These are phyloP conservation scores for Myrmecophaga tridactyla DNA, from an alignment of 2,113 vertebrate species.

Conservation along the genomic window DNA sequence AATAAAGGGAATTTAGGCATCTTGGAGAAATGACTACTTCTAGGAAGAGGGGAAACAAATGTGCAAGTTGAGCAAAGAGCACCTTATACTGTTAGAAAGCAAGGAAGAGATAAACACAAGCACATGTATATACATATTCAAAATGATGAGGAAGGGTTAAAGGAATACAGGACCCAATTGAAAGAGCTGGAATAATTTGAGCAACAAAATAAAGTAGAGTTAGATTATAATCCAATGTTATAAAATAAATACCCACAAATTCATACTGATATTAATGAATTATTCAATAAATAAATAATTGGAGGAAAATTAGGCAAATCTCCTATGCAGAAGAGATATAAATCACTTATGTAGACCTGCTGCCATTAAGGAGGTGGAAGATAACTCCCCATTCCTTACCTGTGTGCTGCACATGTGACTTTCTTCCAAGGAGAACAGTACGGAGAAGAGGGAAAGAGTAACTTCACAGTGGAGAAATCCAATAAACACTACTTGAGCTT, in stretches of 20 bases:
- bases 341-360: not conserved
- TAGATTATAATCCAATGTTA: not conserved
- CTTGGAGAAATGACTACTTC: not conserved
- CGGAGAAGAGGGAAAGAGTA: not conserved
- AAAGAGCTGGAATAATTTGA: not conserved
- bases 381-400: too few species aligned
- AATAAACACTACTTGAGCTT: not conserved
- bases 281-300: not conserved
- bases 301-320: not conserved
- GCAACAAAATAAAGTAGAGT: not conserved
- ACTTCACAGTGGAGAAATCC: not conserved
- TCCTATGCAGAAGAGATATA: not conserved
- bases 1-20: not conserved
- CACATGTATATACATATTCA: not conserved
- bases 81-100: not conserved
- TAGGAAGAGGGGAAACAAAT: not conserved
- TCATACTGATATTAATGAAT: not conserved
- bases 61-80: not conserved
- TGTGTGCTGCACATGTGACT: not conserved
- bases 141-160: not conserved
- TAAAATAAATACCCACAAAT: not conserved
- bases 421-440: not conserved
- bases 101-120: not conserved
- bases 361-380: not conserved
- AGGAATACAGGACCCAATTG: not conserved